Evolutionary conservation across 2,888 invertebrate genomes (phyloP).

Genomic region (Sepiola atlantica): DNA sequence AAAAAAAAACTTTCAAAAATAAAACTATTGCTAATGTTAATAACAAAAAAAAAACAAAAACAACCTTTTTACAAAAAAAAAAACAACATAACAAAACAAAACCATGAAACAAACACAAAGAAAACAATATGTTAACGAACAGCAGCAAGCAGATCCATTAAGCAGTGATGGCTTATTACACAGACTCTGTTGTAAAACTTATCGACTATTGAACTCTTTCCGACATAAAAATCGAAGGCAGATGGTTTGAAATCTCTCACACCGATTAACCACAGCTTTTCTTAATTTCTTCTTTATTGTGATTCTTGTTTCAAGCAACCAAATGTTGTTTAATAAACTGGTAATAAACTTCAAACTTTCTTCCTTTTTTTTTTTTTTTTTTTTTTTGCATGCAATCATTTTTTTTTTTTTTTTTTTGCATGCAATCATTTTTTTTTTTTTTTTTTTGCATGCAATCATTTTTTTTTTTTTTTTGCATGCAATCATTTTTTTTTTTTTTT

Average conservation of each 20-base stretch:
- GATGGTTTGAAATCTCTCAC: constrained; percentile 32
- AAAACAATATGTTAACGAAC: neutral
- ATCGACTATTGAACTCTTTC: neutral
- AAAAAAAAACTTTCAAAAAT: neutral
- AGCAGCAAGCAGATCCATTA: neutral
- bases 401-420: too few species aligned
- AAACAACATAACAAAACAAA: neutral
- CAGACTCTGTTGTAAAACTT: neutral
- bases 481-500: too few species aligned
- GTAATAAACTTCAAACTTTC: neutral
- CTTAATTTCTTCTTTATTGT: constrained; percentile 32
- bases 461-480: too few species aligned
- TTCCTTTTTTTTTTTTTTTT: neutral
- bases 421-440: too few species aligned
- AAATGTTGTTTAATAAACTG: constrained; percentile 32
- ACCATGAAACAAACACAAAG: neutral
- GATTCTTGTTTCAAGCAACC: constrained; percentile 32
- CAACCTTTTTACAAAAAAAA: neutral
- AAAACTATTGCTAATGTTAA: constrained; percentile 32
- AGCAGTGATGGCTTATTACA: neutral
- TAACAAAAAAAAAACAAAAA: neutral
- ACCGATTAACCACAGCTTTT: constrained; percentile 32
- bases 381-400: too few species aligned
- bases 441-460: too few species aligned
- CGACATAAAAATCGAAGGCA: neutral